Base-by-base conservation (phyloP, 2,888 invertebrate genomes). In the Melieria crassipennis region DNA sequence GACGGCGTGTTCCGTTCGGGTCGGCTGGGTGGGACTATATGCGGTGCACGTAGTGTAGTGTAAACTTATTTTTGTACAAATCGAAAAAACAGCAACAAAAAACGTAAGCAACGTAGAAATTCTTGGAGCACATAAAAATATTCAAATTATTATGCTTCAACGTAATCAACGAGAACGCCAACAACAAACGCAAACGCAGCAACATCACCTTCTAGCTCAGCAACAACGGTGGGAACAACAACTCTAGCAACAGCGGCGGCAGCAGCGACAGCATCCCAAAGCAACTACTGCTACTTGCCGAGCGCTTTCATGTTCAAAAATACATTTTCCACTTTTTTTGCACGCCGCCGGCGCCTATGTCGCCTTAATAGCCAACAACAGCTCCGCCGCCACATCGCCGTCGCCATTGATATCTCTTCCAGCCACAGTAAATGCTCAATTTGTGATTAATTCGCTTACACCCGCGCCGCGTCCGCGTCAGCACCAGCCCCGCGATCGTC, bases 11-110 rank as follows among this genome's bases (percentile, higher is more conserved):
- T 30, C 16, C 30, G 30, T 30, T 30, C 30, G 30, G 30, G 30
- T 30, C 30, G 30, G 30, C 30, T 3, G 30, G 30, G 30, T 30
- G 2, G 30, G 30, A 30, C 30, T 30, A 30, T 30, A 30, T 30
- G 30, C 30, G 30, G 30, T 30, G 30, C 30, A 30, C 30, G 30
- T 30, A 30, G 30, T 30, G 60, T 69, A 71, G 70, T 69, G 65
- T 71, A 60, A 71, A 72, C 71, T 73, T 76, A 74, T 75, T 75
- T 76, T 75, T 70, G 73, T 73, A 73, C 68, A 73, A 67, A 69
- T 63, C 13, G 56, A 66, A 55, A 58, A 66, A 46, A 65, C 46
- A 58, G 48, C 52, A 58, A 61, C 10, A 13, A 68, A 62, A 62
- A 55, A 56, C n/a, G 30, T 30, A 30, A 30, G 30, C 30, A 30